Evolutionary conservation across 2,888 invertebrate species (phyloP).

Genomic region (Polymixis flavicincta): DNA sequence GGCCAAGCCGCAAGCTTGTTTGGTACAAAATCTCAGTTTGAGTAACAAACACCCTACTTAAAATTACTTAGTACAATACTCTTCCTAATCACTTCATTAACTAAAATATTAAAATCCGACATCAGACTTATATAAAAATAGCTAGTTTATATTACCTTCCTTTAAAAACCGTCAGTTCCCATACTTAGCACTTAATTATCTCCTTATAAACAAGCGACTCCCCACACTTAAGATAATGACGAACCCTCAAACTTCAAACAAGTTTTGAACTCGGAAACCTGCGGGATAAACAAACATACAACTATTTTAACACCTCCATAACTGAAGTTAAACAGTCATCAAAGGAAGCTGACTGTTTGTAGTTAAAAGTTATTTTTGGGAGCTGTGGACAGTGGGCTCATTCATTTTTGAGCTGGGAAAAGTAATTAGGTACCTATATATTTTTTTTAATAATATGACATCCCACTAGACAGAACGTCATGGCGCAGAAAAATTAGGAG

Average conservation of each 20-base stretch:
- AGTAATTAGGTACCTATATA: too few relatives aligned
- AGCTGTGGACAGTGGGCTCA: constrained; percentile 37
- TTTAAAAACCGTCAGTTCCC: constrained; percentile 29
- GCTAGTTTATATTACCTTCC: not conserved
- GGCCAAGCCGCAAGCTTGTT: too few relatives aligned
- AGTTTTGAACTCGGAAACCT: constrained; percentile 52
- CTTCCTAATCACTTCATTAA: not conserved
- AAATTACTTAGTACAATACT: too few relatives aligned
- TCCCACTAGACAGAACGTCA: too few relatives aligned
- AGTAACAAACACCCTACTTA: not conserved
- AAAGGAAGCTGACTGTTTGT: constrained; percentile 70
- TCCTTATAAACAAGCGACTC: constrained; percentile 44
- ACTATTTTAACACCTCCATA: constrained; percentile 68
- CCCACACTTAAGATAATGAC: constrained; percentile 47
- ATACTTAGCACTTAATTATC: constrained; percentile 52
- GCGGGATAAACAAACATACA: constrained; percentile 62
- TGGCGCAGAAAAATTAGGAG: too few relatives aligned
- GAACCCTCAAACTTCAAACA: constrained; percentile 52
- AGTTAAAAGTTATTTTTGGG: constrained; percentile 71
- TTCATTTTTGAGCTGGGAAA: constrained; percentile 5
- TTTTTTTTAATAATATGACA: not conserved
- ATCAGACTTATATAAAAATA: not conserved
- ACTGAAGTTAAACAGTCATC: constrained; percentile 60
- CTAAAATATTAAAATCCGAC: not conserved
- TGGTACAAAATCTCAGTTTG: not conserved